Percentiles rank a stretch among this genome's conserved stretches.
These are phyloP conservation scores for Unio delphinus DNA, from an alignment of 2,888 invertebrate species.

Conservation along the genomic window DNA sequence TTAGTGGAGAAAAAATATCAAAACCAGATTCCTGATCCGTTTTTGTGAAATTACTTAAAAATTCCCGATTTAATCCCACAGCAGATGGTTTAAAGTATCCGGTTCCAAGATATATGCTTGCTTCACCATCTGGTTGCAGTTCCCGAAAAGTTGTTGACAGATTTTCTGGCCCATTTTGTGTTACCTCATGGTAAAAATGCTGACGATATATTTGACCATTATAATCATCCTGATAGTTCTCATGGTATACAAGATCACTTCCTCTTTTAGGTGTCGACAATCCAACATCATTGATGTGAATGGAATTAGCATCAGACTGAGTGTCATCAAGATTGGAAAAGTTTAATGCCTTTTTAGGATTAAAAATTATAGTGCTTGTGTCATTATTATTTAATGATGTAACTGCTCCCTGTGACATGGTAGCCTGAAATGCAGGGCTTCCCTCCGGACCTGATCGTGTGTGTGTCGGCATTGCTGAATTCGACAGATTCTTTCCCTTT, in stretches of 20 bases:
- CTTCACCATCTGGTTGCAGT: constrained; percentile 24
- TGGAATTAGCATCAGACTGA: too few species aligned
- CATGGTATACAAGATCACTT: too few species aligned
- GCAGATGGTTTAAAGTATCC: constrained; percentile 31
- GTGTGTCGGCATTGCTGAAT: constrained; percentile 3
- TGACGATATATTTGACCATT: constrained; percentile 5
- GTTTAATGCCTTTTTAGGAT: constrained; percentile 38
- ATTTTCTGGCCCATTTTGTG: constrained; percentile 13
- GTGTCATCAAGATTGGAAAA: constrained; percentile 45
- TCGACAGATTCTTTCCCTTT: too few species aligned
- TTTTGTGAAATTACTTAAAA: constrained; percentile 29
- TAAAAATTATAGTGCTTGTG: constrained; percentile 39
- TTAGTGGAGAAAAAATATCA: constrained; percentile 30
- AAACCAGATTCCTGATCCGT: constrained; percentile 3
- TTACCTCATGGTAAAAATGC: constrained; percentile 17
- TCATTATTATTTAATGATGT: constrained; percentile 30
- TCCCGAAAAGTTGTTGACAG: constrained; percentile 28
- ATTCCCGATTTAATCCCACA: constrained; percentile 30
- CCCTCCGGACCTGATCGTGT: constrained; percentile 46
- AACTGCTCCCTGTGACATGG: constrained; percentile 28
- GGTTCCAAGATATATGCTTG: constrained; percentile 14
- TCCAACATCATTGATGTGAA: too few species aligned
- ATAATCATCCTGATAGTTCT: neutral
- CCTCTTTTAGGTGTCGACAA: too few species aligned
- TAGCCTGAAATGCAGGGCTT: constrained; percentile 39